These are phyloP conservation scores for Volucella inanis DNA, from an alignment of 2,888 invertebrate species.

Conservation along the genomic window DNA sequence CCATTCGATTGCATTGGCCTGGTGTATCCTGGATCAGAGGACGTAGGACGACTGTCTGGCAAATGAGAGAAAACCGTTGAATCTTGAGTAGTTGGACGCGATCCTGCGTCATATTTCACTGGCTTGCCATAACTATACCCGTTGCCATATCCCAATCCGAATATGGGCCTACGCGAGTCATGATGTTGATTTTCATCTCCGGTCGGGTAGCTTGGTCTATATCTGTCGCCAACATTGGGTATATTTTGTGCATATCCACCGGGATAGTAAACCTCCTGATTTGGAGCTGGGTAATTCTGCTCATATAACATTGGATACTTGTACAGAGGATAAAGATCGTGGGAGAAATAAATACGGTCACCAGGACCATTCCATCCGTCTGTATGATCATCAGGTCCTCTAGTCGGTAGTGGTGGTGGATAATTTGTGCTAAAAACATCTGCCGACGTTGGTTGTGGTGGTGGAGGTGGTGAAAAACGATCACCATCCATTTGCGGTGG, in stretches of 20 bases:
- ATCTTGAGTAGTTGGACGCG: conserved; percentile 75
- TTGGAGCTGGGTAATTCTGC: conserved; percentile 82
- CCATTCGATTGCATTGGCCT: conserved; percentile 48
- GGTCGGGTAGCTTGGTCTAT: conserved; percentile 77
- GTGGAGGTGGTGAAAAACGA: conserved; percentile 63
- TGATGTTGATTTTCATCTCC: conserved; percentile 75
- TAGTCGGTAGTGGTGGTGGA: conserved; percentile 66
- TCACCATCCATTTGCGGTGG: conserved; percentile 55
- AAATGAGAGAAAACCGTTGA: conserved; percentile 56
- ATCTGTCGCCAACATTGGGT: conserved; percentile 80
- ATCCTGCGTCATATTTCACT: conserved; percentile 77
- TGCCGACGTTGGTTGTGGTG: conserved; percentile 72
- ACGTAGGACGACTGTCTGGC: conserved; percentile 75
- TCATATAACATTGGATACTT: conserved; percentile 82
- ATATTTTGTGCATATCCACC: conserved; percentile 82
- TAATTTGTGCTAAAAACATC: conserved; percentile 70
- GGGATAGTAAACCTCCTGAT: conserved; percentile 80
- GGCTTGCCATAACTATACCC: conserved; percentile 82
- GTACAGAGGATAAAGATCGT: conserved; percentile 82
- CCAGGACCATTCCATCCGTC: conserved; percentile 69
- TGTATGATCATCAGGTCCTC: conserved; percentile 30
- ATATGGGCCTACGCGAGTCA: conserved; percentile 80
- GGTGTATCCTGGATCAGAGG: conserved; percentile 60
- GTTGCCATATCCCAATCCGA: conserved; percentile 81
- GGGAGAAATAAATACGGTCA: conserved; percentile 81